These are phyloP conservation scores for Malurus elegans DNA, from an alignment of 2,113 vertebrate species.

Conservation along the genomic window DNA sequence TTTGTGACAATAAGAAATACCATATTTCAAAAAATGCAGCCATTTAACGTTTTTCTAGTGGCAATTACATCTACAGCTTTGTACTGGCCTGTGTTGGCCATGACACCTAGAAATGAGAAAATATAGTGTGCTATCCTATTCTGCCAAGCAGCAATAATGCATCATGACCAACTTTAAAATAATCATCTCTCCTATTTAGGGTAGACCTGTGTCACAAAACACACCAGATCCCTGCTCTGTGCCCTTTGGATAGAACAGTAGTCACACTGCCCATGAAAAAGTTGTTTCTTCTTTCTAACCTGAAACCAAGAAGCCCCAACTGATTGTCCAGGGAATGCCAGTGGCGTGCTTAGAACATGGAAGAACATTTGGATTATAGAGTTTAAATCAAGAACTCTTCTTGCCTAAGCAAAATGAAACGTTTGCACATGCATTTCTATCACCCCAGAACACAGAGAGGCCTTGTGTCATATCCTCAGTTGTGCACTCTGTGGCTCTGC, in stretches of 20 bases:
- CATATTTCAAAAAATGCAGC: not conserved
- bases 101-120: not conserved
- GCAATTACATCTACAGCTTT: not conserved
- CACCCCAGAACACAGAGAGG: not conserved
- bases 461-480: not conserved
- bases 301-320: not conserved
- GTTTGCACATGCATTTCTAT: not conserved
- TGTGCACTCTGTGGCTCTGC: not conserved
- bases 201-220: not conserved
- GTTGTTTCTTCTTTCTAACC: not conserved
- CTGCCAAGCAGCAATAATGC: not conserved
- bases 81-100: not conserved
- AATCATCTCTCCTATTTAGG: not conserved
- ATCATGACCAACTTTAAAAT: not conserved
- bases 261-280: not conserved
- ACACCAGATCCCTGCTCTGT: not conserved
- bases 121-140: not conserved
- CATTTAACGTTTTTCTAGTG: not conserved
- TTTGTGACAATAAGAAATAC: not conserved
- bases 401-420: not conserved
- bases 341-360: not conserved
- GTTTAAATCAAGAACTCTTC: not conserved
- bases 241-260: not conserved
- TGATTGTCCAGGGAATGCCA: not conserved
- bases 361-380: not conserved